Evolutionary conservation across 2,888 invertebrate genomes (phyloP).

Genomic region (Diplolepis rosae): DNA sequence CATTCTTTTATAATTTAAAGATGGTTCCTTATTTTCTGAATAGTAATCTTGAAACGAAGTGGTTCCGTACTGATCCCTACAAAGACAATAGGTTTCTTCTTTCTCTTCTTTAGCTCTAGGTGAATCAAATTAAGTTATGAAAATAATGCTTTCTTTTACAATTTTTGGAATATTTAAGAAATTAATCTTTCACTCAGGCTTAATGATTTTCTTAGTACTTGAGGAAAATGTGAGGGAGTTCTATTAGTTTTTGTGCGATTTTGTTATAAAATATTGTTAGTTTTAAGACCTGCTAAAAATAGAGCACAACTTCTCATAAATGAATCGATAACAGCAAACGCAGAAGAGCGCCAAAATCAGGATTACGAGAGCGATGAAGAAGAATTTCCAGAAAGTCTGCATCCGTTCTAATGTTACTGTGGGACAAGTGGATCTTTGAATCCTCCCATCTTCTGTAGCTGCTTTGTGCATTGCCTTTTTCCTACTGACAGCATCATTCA

Average conservation of each 20-base stretch:
- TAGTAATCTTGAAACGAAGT: slow-evolving; percentile 2
- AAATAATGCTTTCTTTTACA: too few species aligned
- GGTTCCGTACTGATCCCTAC: not conserved
- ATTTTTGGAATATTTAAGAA: too few species aligned
- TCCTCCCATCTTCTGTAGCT: not conserved
- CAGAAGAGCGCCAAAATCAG: slow-evolving; percentile 34
- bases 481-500: not conserved
- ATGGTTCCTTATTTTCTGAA: not conserved
- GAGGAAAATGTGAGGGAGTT: too few species aligned
- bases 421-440: not conserved
- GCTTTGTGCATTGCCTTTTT: not conserved
- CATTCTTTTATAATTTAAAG: not conserved
- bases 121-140: not conserved
- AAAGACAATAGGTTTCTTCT: not conserved
- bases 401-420: not conserved
- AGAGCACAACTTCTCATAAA: slow-evolving; percentile 32
- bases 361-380: not conserved
- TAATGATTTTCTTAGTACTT: too few species aligned
- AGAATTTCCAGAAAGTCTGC: slow-evolving; percentile 4
- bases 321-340: slow-evolving; percentile 35
- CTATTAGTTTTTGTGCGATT: too few species aligned
- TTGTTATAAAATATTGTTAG: too few species aligned
- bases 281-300: slow-evolving; percentile 1
- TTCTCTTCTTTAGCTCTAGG: not conserved
- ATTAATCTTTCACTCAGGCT: too few species aligned